Percentiles rank a stretch among this genome's conserved stretches.
Evolutionary conservation across 2,113 vertebrate genomes (phyloP).

Genomic region (Xiphophorus couchianus): DNA sequence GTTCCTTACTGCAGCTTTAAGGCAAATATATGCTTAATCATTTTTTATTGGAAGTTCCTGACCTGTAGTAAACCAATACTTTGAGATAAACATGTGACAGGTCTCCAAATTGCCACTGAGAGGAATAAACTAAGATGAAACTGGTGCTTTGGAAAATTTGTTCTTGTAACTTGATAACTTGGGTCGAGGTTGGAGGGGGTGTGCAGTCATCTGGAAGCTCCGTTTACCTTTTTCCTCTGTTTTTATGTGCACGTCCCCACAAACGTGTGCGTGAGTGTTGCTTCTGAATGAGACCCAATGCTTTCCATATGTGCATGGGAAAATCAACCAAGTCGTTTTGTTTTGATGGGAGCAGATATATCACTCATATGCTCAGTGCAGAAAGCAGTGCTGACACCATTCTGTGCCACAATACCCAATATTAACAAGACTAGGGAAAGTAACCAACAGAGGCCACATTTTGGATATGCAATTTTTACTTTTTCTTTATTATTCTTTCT

Average conservation of each 20-base stretch:
- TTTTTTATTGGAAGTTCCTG: constrained; percentile 18
- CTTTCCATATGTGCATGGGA: constrained; percentile 66
- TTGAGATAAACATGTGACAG: constrained; percentile 49
- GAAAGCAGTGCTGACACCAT: constrained; percentile 54
- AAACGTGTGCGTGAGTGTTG: constrained; percentile 32
- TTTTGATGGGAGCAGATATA: constrained; percentile 69
- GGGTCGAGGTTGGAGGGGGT: constrained; percentile 20
- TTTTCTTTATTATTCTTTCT: constrained; percentile 18
- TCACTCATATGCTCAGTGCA: constrained; percentile 44
- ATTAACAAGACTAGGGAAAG: constrained; percentile 50
- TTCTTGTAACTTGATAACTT: constrained; percentile 65
- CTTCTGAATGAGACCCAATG: constrained; percentile 52
- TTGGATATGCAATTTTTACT: constrained; percentile 48
- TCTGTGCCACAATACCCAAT: constrained; percentile 43
- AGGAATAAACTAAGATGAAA: constrained; percentile 59
- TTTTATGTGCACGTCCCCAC: constrained; percentile 31
- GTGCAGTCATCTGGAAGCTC: constrained; percentile 70
- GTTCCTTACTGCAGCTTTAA: no score
- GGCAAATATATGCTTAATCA: constrained; percentile 12
- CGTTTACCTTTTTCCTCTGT: constrained; percentile 56
- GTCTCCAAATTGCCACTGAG: constrained; percentile 36
- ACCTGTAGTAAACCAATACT: constrained; percentile 24
- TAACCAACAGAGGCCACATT: constrained; percentile 46
- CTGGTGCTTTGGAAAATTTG: constrained; percentile 70
- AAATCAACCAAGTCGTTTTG: constrained; percentile 53